A percentile compares a stretch with the other conserved stretches of the same genome.
phyloP scores from a whole-genome alignment of 2,888 invertebrate genomes.

The Agrochola litura region DNA sequence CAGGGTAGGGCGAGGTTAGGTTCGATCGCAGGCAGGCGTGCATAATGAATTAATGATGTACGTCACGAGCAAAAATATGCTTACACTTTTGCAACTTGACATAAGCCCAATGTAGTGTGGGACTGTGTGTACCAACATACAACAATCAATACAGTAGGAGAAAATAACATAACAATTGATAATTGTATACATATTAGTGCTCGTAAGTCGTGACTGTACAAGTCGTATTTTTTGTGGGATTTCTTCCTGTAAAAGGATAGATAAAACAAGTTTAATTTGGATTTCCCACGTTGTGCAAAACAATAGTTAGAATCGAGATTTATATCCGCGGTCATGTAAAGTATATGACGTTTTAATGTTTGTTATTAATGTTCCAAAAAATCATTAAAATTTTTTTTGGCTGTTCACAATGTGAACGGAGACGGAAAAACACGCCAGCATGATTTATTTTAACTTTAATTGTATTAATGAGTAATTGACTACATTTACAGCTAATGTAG shows the following conservation, averaged over 20 bases:
- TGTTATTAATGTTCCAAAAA: neutral
- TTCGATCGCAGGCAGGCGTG: slow-evolving; percentile 47
- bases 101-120: no score
- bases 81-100: no score
- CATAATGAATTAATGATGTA: no score
- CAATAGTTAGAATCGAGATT: slow-evolving; percentile 27
- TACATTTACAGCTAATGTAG: neutral
- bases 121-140: no score
- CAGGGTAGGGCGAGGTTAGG: slow-evolving; percentile 43
- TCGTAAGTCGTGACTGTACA: no score
- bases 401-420: neutral
- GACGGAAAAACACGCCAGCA: neutral
- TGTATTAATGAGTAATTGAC: neutral
- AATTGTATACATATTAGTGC: no score
- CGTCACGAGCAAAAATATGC: no score
- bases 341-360: neutral
- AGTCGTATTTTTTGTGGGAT: slow-evolving; percentile 25
- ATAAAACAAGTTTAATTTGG: slow-evolving; percentile 13
- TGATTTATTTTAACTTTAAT: slow-evolving; percentile 3
- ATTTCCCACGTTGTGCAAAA: slow-evolving; percentile 24
- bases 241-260: slow-evolving; percentile 1
- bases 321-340: neutral
- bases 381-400: neutral
- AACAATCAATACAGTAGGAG: no score
- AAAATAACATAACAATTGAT: no score